Base-by-base conservation (phyloP, 2,888 invertebrate genomes). In the Papilio gigon region DNA sequence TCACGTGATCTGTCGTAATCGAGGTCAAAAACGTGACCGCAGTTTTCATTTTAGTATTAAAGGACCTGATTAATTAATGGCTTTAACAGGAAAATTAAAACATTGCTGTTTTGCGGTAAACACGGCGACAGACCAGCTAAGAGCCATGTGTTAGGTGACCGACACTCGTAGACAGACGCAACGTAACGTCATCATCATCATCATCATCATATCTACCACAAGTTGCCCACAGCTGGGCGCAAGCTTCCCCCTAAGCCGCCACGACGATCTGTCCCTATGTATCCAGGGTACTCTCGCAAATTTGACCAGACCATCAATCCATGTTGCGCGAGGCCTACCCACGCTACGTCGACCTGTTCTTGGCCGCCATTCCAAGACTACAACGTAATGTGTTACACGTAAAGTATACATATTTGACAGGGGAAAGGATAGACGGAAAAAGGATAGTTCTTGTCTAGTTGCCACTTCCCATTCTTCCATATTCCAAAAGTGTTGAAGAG, bases 11-110 rank as follows among this genome's bases (percentile, higher is more conserved):
- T 25, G 14, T 5, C 25, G 9, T 5, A 27, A 50, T n/a, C 50
- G 5, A 14, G 50, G 27, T 27, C 14, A 50, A 50, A 50, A 50
- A 50, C 50, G 25, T 50, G 50, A 50, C 25, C 22, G 20, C 42
- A 25, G 25, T 27, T 50, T 50, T n/a, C 14, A 6, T n/a, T 6
- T 12, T 27, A 5, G 6, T 25, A 25, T 14, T 14, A 9, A 50
- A 14, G 25, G 12, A 1, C n/a, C n/a, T n/a, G n/a, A 27, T 14
- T 50, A 50, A 25, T 25, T 50, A 25, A 50, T 22, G 12, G n/a
- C 14, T 1, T 40, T 12, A 40, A 5, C 3, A 14, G 37, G 37
- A 40, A 40, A 37, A 12, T 14, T 14, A 14, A 14, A 40, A 40
- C 9, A 9, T 37, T 11, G 37, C 4, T 4, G 14, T 37, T 37